Evolutionary conservation across 2,888 invertebrate genomes (phyloP).

Genomic region (Drosophila tanythrix): DNA sequence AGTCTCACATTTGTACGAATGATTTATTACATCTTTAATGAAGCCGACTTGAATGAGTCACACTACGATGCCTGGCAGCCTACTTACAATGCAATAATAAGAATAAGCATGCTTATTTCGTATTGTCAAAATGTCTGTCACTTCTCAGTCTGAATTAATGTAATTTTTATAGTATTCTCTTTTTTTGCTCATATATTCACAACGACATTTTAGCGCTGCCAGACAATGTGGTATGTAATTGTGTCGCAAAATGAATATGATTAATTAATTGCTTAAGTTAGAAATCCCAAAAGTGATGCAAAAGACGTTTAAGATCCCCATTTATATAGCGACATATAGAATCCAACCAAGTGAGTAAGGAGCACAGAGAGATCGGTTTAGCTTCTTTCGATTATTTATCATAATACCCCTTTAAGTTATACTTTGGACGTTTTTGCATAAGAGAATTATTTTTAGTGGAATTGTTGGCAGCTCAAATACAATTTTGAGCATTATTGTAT

Average conservation of each 20-base stretch:
- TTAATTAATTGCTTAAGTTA: not conserved
- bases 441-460: not conserved
- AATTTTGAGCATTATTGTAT: not conserved
- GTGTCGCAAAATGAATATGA: not conserved
- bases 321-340: not conserved
- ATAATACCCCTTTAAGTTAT: not conserved
- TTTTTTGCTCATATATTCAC: not conserved
- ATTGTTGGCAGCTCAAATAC: not conserved
- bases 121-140: not conserved
- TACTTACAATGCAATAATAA: not conserved
- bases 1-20: not conserved
- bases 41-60: not conserved
- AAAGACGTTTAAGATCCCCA: not conserved
- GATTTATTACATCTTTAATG: not conserved
- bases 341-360: not conserved
- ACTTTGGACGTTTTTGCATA: not conserved
- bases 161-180: not conserved
- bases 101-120: not conserved
- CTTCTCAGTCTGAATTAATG: not conserved
- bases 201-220: not conserved
- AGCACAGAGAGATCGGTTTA: not conserved
- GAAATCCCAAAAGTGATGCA: not conserved
- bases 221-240: not conserved
- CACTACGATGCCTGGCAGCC: not conserved
- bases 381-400: not conserved